Evolutionary conservation across 2,888 invertebrate species (phyloP).

Genomic region (Spilosoma lubricipeda): DNA sequence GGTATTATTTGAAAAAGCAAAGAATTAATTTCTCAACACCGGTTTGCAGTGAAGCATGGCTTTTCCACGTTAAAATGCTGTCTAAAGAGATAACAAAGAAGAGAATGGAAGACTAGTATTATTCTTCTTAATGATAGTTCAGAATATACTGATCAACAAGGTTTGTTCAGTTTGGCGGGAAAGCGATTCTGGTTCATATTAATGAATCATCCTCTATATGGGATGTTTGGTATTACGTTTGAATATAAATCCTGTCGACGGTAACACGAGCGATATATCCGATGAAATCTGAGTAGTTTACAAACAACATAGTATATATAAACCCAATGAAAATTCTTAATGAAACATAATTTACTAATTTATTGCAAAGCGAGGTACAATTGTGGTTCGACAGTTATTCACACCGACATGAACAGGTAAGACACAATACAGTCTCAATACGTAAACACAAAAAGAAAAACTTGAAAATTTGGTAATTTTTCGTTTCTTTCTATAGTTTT

Average conservation of each 20-base stretch:
- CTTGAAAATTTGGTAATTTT: no score
- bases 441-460: no score
- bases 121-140: neutral
- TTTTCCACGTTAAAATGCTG: neutral
- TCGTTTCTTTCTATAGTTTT: no score
- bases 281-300: slow-evolving; percentile 10
- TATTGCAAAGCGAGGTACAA: neutral
- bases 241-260: slow-evolving; percentile 4
- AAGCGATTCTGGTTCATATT: neutral
- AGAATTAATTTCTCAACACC: no score
- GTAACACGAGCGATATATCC: slow-evolving; percentile 8
- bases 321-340: neutral
- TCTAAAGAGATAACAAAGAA: neutral
- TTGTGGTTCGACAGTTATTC: neutral
- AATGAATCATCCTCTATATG: neutral
- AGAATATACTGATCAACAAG: no score
- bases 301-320: slow-evolving; percentile 10
- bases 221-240: slow-evolving; percentile 6
- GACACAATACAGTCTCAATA: no score
- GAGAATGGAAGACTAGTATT: neutral
- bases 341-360: neutral
- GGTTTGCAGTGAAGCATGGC: no score
- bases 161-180: no score
- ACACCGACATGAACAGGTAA: slow-evolving; percentile 10
- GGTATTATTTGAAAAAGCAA: no score